Percentiles rank a stretch among this genome's conserved stretches.
These are phyloP conservation scores for Halictus rubicundus DNA, from an alignment of 1,140 invertebrate species.

Conservation along the genomic window DNA sequence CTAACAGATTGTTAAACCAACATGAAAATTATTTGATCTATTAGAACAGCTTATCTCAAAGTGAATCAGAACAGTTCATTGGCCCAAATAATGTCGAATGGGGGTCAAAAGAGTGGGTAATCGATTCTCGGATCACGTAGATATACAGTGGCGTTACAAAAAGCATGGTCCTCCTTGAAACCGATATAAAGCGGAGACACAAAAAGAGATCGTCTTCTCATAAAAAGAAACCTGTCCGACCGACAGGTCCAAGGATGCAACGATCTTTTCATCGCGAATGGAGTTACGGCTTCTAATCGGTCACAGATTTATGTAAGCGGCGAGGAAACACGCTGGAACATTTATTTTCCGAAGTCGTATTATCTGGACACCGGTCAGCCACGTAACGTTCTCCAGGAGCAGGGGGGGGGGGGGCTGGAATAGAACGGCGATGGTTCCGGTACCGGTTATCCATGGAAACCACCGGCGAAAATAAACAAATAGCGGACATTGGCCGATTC, in stretches of 20 bases:
- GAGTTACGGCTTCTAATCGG: neutral
- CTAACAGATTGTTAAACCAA: too few relatives aligned
- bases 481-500: neutral
- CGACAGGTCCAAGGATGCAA: neutral
- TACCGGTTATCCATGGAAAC: constrained; percentile 6
- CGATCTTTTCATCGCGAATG: neutral
- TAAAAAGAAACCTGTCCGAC: neutral
- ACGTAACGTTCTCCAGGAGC: constrained; percentile 23
- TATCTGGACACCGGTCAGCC: neutral
- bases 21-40: too few relatives aligned
- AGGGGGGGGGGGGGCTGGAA: neutral
- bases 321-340: neutral
- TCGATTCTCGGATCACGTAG: too few relatives aligned
- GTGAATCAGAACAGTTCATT: too few relatives aligned
- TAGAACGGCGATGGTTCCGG: neutral
- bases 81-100: too few relatives aligned
- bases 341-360: constrained; percentile 3
- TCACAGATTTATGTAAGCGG: constrained; percentile 7
- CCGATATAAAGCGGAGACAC: neutral
- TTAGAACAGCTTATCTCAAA: too few relatives aligned
- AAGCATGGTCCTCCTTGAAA: constrained; percentile 2
- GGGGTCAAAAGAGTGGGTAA: too few relatives aligned
- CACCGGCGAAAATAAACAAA: constrained; percentile 13
- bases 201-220: neutral
- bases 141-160: too few relatives aligned